Evolutionary conservation across 2,888 invertebrate species (phyloP).

Genomic region (Matsumyia berberina): DNA sequence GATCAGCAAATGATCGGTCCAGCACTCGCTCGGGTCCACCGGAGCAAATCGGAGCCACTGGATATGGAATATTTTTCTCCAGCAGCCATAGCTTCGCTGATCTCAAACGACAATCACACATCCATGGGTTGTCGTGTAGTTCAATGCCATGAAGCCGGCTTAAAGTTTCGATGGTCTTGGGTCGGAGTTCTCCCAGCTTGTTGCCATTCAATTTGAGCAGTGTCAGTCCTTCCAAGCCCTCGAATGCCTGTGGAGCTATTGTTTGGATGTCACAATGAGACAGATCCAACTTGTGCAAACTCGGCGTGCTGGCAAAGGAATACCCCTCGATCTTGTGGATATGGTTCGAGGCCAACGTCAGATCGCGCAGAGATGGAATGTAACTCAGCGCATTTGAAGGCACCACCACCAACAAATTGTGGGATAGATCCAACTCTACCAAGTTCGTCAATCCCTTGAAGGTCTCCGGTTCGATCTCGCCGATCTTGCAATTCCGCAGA

Average conservation of each 20-base stretch:
- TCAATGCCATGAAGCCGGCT: conserved; percentile 92
- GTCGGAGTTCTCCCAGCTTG: conserved; percentile 89
- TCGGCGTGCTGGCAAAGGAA: conserved; percentile 90
- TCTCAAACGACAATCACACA: conserved; percentile 93
- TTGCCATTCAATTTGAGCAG: conserved; percentile 93
- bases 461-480: conserved; percentile 93
- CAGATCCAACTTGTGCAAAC: conserved; percentile 92
- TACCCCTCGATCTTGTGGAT: conserved; percentile 91
- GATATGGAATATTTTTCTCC: conserved; percentile 90
- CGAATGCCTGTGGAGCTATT: conserved; percentile 91
- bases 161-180: conserved; percentile 90
- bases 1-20: conserved; percentile 90
- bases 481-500: conserved; percentile 92
- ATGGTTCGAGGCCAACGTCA: conserved; percentile 92
- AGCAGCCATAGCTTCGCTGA: conserved; percentile 93
- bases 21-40: conserved; percentile 89
- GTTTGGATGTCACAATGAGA: conserved; percentile 92
- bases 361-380: conserved; percentile 92
- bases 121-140: conserved; percentile 94
- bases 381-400: conserved; percentile 92
- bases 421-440: conserved; percentile 94
- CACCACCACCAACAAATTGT: conserved; percentile 92
- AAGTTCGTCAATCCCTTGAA: conserved; percentile 94
- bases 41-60: conserved; percentile 91
- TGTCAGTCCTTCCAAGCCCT: conserved; percentile 90